Percentiles rank a stretch among this genome's conserved stretches.
Evolutionary conservation across 2,888 invertebrate genomes (phyloP).

Genomic region (Harpalus rufipes): DNA sequence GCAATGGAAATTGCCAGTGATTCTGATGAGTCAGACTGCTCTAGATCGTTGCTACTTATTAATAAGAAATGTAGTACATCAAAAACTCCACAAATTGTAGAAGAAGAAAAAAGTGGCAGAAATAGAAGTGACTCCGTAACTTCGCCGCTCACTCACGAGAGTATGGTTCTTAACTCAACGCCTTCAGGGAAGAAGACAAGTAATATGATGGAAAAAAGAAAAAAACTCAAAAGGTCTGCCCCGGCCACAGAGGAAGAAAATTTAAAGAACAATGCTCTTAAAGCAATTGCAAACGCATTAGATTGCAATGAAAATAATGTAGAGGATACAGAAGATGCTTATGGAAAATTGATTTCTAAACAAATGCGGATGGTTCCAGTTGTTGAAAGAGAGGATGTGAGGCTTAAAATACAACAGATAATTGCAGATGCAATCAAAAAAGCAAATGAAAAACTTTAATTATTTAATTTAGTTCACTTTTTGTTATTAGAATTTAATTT

Average conservation of each 20-base stretch:
- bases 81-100: not conserved
- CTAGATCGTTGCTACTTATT: not conserved
- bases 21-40: not conserved
- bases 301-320: not conserved
- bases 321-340: slow-evolving; percentile 8
- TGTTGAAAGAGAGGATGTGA: slow-evolving; percentile 9
- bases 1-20: not conserved
- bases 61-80: not conserved
- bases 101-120: not conserved
- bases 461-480: too few species aligned
- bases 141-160: not conserved
- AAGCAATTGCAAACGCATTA: not conserved
- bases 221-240: not conserved
- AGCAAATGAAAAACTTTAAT: not conserved
- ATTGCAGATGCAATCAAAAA: slow-evolving; percentile 1
- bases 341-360: slow-evolving; percentile 6
- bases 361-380: not conserved
- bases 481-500: too few species aligned
- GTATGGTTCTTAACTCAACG: not conserved
- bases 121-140: not conserved
- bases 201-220: slow-evolving; percentile 5
- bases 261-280: not conserved
- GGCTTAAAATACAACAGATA: not conserved
- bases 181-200: not conserved
- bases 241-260: not conserved